Percentiles rank a stretch among this genome's conserved stretches.
Evolutionary conservation across 2,113 vertebrate species (phyloP).

Genomic region (Hoplias malabaricus): DNA sequence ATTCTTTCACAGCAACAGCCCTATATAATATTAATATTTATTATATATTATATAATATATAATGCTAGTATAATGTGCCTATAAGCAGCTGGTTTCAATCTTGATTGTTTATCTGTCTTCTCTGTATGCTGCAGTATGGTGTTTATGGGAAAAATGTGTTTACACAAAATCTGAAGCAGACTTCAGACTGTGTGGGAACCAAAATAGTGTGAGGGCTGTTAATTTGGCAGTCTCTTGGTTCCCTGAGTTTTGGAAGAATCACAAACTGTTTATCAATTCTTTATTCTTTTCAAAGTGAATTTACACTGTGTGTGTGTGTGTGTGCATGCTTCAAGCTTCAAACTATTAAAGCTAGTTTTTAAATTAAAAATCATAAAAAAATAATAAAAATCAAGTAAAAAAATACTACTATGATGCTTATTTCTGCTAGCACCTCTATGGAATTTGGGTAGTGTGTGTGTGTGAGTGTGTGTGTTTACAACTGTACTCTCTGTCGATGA

Average conservation of each 20-base stretch:
- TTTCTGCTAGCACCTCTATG: neutral
- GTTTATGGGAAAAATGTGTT: neutral
- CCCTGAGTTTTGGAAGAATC: neutral
- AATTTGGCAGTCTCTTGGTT: slow-evolving; percentile 7
- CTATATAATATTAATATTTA: too few relatives aligned
- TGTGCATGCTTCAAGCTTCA: neutral
- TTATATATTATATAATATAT: too few relatives aligned
- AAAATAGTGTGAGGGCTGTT: neutral
- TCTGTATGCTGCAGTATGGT: slow-evolving; percentile 9
- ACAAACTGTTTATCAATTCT: slow-evolving; percentile 27
- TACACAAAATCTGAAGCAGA: neutral
- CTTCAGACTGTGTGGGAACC: neutral
- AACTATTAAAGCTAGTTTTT: too few relatives aligned
- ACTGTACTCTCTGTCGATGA: neutral
- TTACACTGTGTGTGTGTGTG: slow-evolving; percentile 3
- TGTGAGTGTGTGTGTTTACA: neutral
- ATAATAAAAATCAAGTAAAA: too few relatives aligned
- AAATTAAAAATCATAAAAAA: too few relatives aligned
- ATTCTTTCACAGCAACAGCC: too few relatives aligned
- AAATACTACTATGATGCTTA: too few relatives aligned
- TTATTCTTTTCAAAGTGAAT: slow-evolving; percentile 13
- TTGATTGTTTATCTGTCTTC: neutral
- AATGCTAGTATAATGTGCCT: neutral
- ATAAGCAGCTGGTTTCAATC: neutral
- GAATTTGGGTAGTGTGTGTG: neutral